These are phyloP conservation scores for Ylistrum balloti DNA, from an alignment of 1,140 invertebrate species.

Conservation along the genomic window DNA sequence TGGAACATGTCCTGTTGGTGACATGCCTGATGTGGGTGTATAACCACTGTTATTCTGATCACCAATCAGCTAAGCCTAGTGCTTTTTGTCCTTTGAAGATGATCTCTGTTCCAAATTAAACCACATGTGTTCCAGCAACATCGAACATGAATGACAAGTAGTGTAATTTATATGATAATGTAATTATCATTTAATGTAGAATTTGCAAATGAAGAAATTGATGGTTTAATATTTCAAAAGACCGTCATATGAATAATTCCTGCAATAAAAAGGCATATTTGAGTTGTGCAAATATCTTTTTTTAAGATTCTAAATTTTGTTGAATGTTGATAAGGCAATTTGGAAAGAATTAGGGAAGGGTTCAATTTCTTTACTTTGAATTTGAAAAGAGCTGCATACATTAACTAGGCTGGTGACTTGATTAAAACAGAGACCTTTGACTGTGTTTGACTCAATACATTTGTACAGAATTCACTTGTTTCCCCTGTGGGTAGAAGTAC, in stretches of 20 bases:
- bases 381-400: background rate
- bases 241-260: background rate
- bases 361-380: background rate
- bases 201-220: conserved; percentile 31
- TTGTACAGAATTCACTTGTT: background rate
- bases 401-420: background rate
- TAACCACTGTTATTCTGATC: background rate
- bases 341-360: background rate
- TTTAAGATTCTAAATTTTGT: background rate
- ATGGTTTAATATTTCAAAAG: conserved; percentile 36
- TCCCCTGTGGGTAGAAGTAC: background rate
- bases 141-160: background rate
- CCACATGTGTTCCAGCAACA: background rate
- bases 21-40: too few species aligned
- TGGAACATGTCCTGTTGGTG: too few species aligned
- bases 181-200: conserved; percentile 9
- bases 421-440: background rate
- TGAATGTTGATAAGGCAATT: conserved; percentile 22
- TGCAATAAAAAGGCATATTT: background rate
- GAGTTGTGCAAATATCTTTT: conserved; percentile 30
- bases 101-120: background rate
- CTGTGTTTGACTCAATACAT: background rate
- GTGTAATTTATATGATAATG: conserved; percentile 24
- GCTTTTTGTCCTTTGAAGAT: background rate
- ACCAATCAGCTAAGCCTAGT: background rate